Evolutionary conservation across 2,113 vertebrate species (phyloP), one percentile per base, ranked within the genome.

Genomic region (Sceloporus undulatus): DNA sequence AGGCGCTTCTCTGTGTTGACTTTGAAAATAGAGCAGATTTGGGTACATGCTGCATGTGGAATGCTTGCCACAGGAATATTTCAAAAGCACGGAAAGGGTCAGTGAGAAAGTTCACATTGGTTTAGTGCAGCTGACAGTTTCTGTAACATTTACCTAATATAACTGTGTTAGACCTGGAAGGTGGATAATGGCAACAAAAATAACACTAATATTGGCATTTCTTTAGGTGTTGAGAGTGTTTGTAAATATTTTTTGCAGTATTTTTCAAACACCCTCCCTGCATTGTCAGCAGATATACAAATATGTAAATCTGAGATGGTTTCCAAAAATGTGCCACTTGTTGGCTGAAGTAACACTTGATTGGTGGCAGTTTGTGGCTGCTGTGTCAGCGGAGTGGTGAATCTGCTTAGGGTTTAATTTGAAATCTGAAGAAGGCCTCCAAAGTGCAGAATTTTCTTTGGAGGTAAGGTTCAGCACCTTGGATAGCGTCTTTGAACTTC

Each of bases 11-110:
- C 93, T 23, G 83, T 91, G 94, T 96, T 90, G 40, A 68, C 96
- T 97, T 97, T 97, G 95, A 96, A 96, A 95, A 88, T 90, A 74
- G 96, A 96, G 94, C 88, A 19, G 19, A 94, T 81, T 85, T 92
- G 92, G 91, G 56, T 80, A 29, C 87, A 70, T 5, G 0, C 84
- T 68, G 93, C 93, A 90, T 65, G 85, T 90, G 94, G 88, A 91
- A 87, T 1, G 0, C 81, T 84, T 85, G 13, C 86, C 90, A 85
- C 92, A 13, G 90, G 66, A 27, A 87, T 92, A 86, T 89, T 94
- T 94, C 78, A 90, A 78, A 95, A 92, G 85, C 84, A 68, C 87
- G 21, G 25, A 73, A 0, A 90, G 88, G 90, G 91, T 92, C 93
- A 3, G 48, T 82, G 84, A 75, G 78, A 90, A 85, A 88, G 76